Conservation (phyloP, 1,140 invertebrate genomes). For the Drosophila ambigua region DNA sequence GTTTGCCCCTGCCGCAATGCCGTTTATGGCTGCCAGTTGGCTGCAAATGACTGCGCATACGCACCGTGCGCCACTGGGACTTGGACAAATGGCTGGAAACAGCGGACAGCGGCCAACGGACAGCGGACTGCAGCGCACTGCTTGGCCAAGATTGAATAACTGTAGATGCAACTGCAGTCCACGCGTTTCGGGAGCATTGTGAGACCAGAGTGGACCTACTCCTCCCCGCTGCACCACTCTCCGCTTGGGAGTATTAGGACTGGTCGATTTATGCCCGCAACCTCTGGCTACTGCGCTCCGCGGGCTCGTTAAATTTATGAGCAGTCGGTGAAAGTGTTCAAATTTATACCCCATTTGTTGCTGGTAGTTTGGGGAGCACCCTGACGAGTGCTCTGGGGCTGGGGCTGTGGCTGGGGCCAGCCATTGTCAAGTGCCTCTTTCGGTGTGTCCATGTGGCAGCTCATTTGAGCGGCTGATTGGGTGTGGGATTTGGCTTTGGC, state of each 20-base stretch:
- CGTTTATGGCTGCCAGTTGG: constrained; percentile 39
- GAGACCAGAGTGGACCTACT: constrained; percentile 20
- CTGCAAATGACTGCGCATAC: constrained; percentile 52
- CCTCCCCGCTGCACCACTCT: not conserved
- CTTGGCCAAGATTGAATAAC: not conserved
- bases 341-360: constrained; percentile 41
- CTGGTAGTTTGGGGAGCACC: constrained; percentile 2
- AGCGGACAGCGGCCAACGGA: too few species aligned
- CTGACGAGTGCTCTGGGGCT: constrained; percentile 1
- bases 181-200: constrained; percentile 6
- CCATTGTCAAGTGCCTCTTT: not conserved
- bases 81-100: not conserved
- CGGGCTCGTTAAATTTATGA: constrained; percentile 63
- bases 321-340: constrained; percentile 59
- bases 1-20: constrained; percentile 18
- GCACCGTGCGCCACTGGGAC: constrained; percentile 24
- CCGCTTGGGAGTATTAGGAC: not conserved
- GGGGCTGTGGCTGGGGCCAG: too few species aligned
- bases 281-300: not conserved
- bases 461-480: too few species aligned
- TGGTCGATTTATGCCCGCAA: constrained; percentile 21
- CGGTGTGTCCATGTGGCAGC: too few species aligned
- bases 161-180: constrained; percentile 4
- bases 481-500: too few species aligned
- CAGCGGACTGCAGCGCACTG: too few species aligned